Base-by-base conservation (phyloP, 2,888 invertebrate species). In the Diplolepis rosae region DNA sequence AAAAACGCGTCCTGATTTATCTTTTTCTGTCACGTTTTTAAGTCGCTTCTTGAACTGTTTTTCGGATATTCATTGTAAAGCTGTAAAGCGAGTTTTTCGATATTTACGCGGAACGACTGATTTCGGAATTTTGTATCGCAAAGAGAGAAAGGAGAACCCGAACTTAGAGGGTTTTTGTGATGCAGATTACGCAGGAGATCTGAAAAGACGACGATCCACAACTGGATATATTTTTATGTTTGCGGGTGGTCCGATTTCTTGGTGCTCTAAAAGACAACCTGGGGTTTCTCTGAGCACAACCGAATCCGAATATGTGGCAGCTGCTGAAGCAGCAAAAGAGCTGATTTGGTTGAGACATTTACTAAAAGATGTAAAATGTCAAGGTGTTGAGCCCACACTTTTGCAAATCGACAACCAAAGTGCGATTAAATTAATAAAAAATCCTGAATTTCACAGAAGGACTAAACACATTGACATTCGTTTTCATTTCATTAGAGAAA, bases 381-480 rank as follows among this genome's bases (percentile, higher is more conserved):
- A 1, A 35, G 1, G 35, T 4, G 35, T 35, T 9, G 35, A 35
- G 28, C 65, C 75, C 7, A 73, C 71, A 1, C 24, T 48, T 32
- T 50, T 79, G 18, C 72, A 22, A 28, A 72, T 76, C 4, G 82
- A 82, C 61, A 83, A 82, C 70, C 76, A 75, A 15, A 79, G 78
- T 50, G 76, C 78, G 7, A 76, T 83, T 9, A 61, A 52, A 28
- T 30, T 80, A 4, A 70, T 72, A 0, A 68, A 78, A 32, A 79
- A 80, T 48, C 78, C 76, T 2, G 77, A 77, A 39, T 79, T 77
- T 24, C 80, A 81, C 54, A 74, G 77, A 13, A 54, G 79, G 2
- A 72, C 79, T 2, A 83, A 83, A 52, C 81, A 82, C 66, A 74
- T 79, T 2, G 79, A 76, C 35, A 61, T 81, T 1, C 69, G 75